A percentile compares a stretch with the other conserved stretches of the same genome.
Conservation (phyloP, 2,888 invertebrate genomes). For the Belgica antarctica region DNA sequence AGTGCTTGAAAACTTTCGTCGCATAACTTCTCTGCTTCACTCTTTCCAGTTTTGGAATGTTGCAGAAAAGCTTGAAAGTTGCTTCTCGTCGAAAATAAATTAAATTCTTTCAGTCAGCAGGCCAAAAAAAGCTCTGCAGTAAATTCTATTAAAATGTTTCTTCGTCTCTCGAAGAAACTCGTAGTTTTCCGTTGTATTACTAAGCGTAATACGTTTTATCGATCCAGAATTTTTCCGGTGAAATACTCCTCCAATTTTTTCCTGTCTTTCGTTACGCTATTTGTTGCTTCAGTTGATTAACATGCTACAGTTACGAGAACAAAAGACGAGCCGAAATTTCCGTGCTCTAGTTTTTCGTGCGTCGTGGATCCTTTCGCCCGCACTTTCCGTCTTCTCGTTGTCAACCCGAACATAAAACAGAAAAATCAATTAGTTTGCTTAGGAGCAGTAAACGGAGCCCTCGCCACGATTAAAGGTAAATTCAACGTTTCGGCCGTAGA, state of each 20-base stretch:
- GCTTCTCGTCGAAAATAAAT: not conserved
- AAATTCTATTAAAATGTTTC: not conserved
- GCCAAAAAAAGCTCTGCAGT: not conserved
- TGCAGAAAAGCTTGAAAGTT: slow-evolving; percentile 2
- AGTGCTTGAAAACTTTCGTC: not conserved
- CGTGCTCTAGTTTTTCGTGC: not conserved
- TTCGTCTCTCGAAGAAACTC: not conserved
- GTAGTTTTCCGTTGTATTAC: slow-evolving; percentile 1
- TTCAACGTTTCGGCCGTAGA: not conserved
- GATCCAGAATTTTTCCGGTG: slow-evolving; percentile 7
- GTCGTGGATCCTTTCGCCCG: not conserved
- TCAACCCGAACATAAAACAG: not conserved
- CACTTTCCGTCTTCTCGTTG: not conserved
- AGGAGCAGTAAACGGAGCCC: not conserved
- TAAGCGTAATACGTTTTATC: slow-evolving; percentile 2
- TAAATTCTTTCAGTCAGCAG: not conserved
- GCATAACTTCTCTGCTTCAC: not conserved
- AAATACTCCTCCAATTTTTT: no score
- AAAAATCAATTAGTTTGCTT: slow-evolving; percentile 21
- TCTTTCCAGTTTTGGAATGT: not conserved
- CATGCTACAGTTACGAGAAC: not conserved
- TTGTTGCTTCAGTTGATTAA: slow-evolving; percentile 11
- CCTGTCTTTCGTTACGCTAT: not conserved
- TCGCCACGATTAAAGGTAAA: not conserved
- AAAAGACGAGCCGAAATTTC: not conserved